Base-by-base conservation (phyloP, 2,888 invertebrate genomes). In the Ophion ellenae region DNA sequence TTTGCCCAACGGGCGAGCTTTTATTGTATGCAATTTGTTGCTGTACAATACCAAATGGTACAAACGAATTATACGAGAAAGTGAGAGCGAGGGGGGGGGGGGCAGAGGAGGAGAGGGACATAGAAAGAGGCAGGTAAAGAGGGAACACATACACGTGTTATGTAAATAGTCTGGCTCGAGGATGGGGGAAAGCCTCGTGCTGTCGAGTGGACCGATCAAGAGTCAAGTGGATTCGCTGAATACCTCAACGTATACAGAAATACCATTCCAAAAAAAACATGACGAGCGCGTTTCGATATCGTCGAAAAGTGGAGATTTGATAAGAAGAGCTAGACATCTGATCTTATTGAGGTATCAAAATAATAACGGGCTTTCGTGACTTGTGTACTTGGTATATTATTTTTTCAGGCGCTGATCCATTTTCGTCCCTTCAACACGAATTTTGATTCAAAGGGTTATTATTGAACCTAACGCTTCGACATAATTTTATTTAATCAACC, bases 191-290 rank as follows among this genome's bases (percentile, higher is more conserved):
- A 45, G 32, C 64, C 84, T 74, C 77, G 77, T 63, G 66, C 74
- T 40, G 70, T 84, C 64, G 70, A 80, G 63, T 32, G 64, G 76
- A 64, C 78, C 64, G 81, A 85, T 85, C 85, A 79, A 85, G 81
- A 75, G 85, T 85, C 85, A 81, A 85, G 85, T 85, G 73, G 78
- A 81, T 85, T 75, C 78, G 64, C 53, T 53, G 64, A 69, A n/a
- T 45, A 47, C 24, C 36, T 45, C 64, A 69, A 70, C 70, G 61
- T 14, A 70, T 17, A 79, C 70, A 74, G 78, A 36, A 78, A 79
- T 53, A n/a, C 20, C 40, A n/a, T n/a, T n/a, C n/a, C n/a, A 47
- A 47, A 47, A 47, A 9, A 47, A 47, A 47, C 14, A 3, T 14
- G 1, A 47, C 10, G 10, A 47, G 32, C 11, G 14, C 47, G 11